Conservation (phyloP, 2,113 vertebrate species). For the Coptodon bakossiorum region DNA sequence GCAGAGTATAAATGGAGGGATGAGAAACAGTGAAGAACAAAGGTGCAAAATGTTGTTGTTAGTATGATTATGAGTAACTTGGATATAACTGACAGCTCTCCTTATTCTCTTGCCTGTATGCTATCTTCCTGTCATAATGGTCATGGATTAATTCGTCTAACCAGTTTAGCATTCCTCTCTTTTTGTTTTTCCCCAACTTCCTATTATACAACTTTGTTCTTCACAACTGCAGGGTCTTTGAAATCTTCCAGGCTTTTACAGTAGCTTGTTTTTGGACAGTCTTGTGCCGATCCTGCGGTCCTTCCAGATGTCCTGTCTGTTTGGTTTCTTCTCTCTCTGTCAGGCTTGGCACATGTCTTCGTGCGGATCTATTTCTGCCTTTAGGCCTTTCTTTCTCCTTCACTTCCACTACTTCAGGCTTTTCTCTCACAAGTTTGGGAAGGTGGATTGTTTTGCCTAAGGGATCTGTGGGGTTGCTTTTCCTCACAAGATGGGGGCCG, state of each 20-base stretch:
- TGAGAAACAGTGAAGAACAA: not conserved
- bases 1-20: not conserved
- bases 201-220: not conserved
- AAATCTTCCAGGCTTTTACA: not conserved
- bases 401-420: not conserved
- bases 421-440: not conserved
- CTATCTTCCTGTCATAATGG: not conserved
- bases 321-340: not conserved
- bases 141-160: not conserved
- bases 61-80: not conserved
- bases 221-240: not conserved
- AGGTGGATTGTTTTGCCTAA: not conserved
- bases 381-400: not conserved
- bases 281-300: not conserved
- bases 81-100: not conserved
- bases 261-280: not conserved
- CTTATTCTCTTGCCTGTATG: not conserved
- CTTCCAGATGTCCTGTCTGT: not conserved
- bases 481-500: not conserved
- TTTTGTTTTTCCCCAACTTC: not conserved
- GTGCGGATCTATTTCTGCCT: not conserved
- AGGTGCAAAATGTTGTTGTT: not conserved
- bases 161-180: not conserved
- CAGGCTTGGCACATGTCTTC: not conserved
- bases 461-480: not conserved